phyloP scores from a whole-genome alignment of 2,888 invertebrate genomes.

The Zeuzera pyrina region DNA sequence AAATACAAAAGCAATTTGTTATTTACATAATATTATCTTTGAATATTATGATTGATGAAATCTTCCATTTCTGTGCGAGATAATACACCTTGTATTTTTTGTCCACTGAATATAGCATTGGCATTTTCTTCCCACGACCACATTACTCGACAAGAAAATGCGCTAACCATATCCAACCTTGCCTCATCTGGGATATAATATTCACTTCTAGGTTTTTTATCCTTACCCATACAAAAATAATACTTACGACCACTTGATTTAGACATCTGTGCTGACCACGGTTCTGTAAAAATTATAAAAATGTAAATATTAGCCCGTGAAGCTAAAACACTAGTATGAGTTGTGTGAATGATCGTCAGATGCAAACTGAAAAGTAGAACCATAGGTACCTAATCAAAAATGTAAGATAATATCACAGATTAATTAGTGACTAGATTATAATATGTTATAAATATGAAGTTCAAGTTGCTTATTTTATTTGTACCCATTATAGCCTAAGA shows the following conservation, averaged over 20 bases:
- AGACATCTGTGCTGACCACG: constrained; percentile 58
- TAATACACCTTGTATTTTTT: constrained; percentile 24
- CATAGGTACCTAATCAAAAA: no score
- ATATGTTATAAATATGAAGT: no score
- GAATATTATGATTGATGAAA: constrained; percentile 29
- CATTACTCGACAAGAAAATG: constrained; percentile 35
- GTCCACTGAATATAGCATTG: constrained; percentile 41
- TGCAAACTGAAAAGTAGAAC: no score
- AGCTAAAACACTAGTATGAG: no score
- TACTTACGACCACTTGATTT: constrained; percentile 48
- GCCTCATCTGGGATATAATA: constrained; percentile 44
- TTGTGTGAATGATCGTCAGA: no score
- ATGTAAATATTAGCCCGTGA: not conserved
- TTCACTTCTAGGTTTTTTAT: constrained; percentile 40
- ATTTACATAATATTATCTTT: constrained; percentile 12
- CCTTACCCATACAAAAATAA: constrained; percentile 39
- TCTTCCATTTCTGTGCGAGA: constrained; percentile 43
- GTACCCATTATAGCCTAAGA: no score
- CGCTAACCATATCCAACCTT: constrained; percentile 39
- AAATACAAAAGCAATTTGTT: not conserved
- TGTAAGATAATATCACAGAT: no score
- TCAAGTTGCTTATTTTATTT: no score
- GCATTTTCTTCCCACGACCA: constrained; percentile 57
- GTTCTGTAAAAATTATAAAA: constrained; percentile 35
- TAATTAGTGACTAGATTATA: no score